These are phyloP conservation scores for Pterois miles DNA, from an alignment of 2,797 vertebrate genomes.

Conservation along the genomic window DNA sequence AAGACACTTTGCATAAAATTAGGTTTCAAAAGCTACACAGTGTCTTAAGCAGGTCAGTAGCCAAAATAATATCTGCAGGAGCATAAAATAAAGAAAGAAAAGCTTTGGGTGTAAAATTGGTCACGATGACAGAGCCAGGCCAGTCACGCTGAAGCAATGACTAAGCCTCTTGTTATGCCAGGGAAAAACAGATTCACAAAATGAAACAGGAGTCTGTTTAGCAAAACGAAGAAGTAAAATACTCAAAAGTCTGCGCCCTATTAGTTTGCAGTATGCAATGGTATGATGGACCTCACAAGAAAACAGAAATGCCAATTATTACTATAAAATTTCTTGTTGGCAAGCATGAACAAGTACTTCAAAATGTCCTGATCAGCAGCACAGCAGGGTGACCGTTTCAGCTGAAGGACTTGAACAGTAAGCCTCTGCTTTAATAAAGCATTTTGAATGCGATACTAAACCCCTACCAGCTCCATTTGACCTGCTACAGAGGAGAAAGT, in stretches of 20 bases:
- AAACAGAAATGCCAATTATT: background rate
- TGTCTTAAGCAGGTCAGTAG: background rate
- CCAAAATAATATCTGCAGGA: background rate
- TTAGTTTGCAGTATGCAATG: background rate
- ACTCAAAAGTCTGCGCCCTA: background rate
- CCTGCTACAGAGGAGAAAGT: constrained; percentile 6
- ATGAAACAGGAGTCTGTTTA: constrained; percentile 7
- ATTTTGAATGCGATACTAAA: constrained; percentile 12
- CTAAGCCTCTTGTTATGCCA: constrained; percentile 24
- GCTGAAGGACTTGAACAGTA: background rate
- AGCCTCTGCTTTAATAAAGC: background rate
- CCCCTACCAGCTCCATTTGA: background rate
- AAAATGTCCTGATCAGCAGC: background rate
- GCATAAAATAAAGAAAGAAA: constrained; percentile 22
- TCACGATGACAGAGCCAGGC: constrained; percentile 38
- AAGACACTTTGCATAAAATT: background rate
- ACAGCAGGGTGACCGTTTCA: background rate
- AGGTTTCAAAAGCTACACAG: background rate
- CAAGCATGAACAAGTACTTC: background rate
- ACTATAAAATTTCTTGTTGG: background rate
- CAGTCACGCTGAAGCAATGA: constrained; percentile 39
- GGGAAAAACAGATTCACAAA: background rate
- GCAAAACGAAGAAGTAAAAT: background rate
- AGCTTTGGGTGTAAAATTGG: constrained; percentile 21
- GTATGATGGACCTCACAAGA: background rate